Evolutionary conservation across 2,113 vertebrate species (phyloP), one percentile per base, ranked within the genome.

Genomic region (Recurvirostra avosetta): DNA sequence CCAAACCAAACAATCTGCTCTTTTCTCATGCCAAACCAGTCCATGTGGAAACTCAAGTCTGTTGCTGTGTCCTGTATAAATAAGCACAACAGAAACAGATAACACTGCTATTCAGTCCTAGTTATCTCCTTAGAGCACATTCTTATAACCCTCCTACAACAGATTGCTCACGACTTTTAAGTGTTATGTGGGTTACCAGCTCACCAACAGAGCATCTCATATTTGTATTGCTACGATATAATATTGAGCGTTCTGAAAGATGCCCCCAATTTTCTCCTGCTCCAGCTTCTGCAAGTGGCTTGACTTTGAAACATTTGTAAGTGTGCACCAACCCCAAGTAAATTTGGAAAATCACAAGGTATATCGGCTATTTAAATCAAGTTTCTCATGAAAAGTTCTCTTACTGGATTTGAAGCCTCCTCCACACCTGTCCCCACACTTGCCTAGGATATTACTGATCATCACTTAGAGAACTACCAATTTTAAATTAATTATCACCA

Each of bases 1-100:
- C 77, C 91, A 92, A 96, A 86, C 18, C 52, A 89, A 90, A 38
- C 86, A 76, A 72, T 65, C 87, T 91, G 87, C 52, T 90, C 40
- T 65, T 36, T 19, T 40, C 87, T 75, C 0, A 0, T 73, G 93
- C 74, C 74, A 82, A 92, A 75, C 17, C 23, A 32, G 61, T 9
- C 30, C 80, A 79, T 7, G 1, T 15, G 23, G 70, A 91, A 61
- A 50, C 11, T 8, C 0, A 2, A 47, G 52, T 34, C 49, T 65
- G 81, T 49, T 85, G 45, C 77, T 49, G 36, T 15, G 62, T 62
- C 63, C 81, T 82, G 90, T 65, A 41, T 5, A 89, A 90, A 61
- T 1, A 61, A 65, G 53, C 67, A 61, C 34, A 70, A 66, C 16
- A 74, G 50, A 92, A 90, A 59, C 15, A 5, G 23, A 2, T 32